Conservation (phyloP, 2,888 invertebrate genomes). For the Melanophora roralis region DNA sequence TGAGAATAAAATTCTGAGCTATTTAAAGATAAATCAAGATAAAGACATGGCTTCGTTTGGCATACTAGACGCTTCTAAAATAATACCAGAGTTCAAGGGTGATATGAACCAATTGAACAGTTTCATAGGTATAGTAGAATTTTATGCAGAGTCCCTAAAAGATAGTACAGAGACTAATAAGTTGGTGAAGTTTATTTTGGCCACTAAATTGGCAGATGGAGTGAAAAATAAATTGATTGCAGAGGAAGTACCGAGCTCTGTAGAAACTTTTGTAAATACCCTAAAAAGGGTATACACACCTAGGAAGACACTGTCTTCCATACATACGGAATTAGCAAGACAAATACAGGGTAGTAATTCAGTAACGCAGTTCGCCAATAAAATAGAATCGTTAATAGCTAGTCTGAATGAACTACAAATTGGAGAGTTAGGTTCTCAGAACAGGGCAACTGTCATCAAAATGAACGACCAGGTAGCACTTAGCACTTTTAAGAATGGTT, state of each 20-base stretch:
- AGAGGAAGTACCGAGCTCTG: neutral
- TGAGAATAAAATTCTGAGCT: neutral
- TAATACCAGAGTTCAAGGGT: neutral
- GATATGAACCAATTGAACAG: neutral
- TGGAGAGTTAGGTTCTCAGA: neutral
- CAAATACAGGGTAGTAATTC: neutral
- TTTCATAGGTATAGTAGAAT: neutral
- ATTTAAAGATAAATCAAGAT: neutral
- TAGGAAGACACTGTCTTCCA: neutral
- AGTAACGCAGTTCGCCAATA: neutral
- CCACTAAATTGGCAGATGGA: neutral
- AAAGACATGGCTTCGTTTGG: slow-evolving; percentile 2
- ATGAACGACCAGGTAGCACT: neutral
- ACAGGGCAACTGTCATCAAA: neutral
- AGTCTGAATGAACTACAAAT: slow-evolving; percentile 2
- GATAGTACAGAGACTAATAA: neutral
- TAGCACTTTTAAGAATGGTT: neutral
- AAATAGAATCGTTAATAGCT: neutral
- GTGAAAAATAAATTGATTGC: neutral
- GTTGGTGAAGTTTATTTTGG: neutral
- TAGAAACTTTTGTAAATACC: neutral
- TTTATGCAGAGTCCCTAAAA: neutral
- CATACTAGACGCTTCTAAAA: neutral
- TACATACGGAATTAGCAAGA: neutral
- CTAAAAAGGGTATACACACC: neutral